Percentiles rank a stretch among this genome's conserved stretches.
phyloP scores from a whole-genome alignment of 2,113 vertebrate species.

The Promerops cafer region DNA sequence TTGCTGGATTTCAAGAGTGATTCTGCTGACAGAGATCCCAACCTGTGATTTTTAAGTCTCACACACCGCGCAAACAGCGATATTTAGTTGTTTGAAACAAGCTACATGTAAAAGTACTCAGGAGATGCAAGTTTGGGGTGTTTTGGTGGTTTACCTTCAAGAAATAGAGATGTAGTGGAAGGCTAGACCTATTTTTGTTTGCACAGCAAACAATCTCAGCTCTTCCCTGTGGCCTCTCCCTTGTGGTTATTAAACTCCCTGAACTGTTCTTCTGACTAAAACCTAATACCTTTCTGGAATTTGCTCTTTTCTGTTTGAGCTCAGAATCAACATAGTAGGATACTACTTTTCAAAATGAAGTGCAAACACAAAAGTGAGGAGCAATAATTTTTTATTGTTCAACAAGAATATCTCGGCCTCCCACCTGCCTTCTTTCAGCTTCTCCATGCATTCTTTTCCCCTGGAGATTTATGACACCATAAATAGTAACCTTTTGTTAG shows the following conservation, averaged over 20 bases:
- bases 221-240: neutral
- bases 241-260: neutral
- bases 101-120: neutral
- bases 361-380: neutral
- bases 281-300: neutral
- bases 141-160: neutral
- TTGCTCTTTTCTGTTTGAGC: neutral
- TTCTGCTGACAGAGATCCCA: neutral
- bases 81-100: neutral
- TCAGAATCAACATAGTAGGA: neutral
- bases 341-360: neutral
- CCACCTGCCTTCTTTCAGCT: neutral
- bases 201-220: neutral
- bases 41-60: neutral
- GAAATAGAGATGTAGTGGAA: neutral
- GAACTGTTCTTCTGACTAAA: neutral
- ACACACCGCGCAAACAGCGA: accelerated
- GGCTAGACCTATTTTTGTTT: neutral
- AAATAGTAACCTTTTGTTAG: slow-evolving; percentile 24
- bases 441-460: neutral
- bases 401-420: neutral
- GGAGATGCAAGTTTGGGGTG: neutral
- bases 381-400: neutral
- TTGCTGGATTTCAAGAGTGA: neutral
- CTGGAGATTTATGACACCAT: neutral